Evolutionary conservation across 2,888 invertebrate species (phyloP), one percentile per base, ranked within the genome.

Genomic region (Arrhopalites spinosus): DNA sequence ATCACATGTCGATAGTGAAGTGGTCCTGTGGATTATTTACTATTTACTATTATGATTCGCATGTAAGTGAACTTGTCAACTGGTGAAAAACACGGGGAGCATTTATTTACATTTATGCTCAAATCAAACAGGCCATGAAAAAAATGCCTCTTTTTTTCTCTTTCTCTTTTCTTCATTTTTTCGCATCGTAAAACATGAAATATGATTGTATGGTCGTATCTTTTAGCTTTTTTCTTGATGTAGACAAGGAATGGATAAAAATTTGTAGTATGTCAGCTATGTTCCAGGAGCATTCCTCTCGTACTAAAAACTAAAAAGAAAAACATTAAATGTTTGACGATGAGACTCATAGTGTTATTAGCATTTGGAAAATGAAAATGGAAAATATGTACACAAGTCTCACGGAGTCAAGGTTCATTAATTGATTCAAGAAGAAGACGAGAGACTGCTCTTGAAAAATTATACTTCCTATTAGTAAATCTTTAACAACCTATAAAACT

Each of bases 51-150:
- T 36, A 36, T 36, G 36, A 36, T 36, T 36, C 11, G 36, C 59
- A 59, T 27, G 59, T 25, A 59, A 23, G 53, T 25, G 59, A 59
- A 59, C 59, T 59, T 59, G 59, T 59, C 59, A 59, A 59, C 59
- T 59, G 13, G 5, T 25, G 59, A n/a, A 56, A 56, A 56, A 8
- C 8, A n/a, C 3, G 59, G 27, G 25, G 59, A 13, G 25, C 20
- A 56, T 23, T 20, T 56, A 20, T 36, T 30, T 13, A 2, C 2
- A 43, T 67, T 36, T 43, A 69, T 69, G 50, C 29, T 50, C 50
- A 50, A 69, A 47, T 69, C 50, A 47, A 69, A 69, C 47, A 47
- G 69, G 25, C 50, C 8, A 47, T 69, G 47, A 69, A 69, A 59
- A 59, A 59, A 3, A 8, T 56, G 1, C 15, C 15, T 45, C 15